Evolutionary conservation across 2,888 invertebrate species (phyloP).

Genomic region (Ethmia dodecea): DNA sequence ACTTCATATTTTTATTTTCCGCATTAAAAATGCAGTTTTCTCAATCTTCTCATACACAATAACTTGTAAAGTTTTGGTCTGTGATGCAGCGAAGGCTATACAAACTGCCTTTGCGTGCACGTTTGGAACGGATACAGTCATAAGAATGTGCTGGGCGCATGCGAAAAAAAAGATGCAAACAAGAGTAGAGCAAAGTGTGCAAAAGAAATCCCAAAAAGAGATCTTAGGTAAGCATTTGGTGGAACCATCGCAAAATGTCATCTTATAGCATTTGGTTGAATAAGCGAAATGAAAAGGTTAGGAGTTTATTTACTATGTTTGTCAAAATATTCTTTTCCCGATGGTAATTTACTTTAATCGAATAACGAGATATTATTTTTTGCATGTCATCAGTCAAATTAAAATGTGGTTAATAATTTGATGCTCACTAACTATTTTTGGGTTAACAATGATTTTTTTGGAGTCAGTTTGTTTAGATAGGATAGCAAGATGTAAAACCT

Average conservation of each 20-base stretch:
- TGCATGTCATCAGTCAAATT: neutral
- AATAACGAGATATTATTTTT: neutral
- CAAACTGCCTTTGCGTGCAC: constrained; percentile 8
- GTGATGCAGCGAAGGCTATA: constrained; percentile 6
- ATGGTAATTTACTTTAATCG: neutral
- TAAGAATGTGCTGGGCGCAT: constrained; percentile 10
- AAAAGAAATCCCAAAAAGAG: neutral
- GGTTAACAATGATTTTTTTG: too few species aligned
- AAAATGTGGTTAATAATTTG: neutral
- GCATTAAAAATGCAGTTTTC: constrained; percentile 1
- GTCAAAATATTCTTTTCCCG: neutral
- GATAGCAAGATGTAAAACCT: neutral
- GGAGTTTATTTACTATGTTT: neutral
- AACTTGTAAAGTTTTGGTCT: constrained; percentile 9
- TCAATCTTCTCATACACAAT: constrained; percentile 3
- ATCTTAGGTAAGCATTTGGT: constrained; percentile 9
- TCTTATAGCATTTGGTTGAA: neutral
- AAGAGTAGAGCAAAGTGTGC: constrained; percentile 3
- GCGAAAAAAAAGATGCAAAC: constrained; percentile 7
- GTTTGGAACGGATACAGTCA: constrained; percentile 5
- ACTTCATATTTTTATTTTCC: constrained; percentile 18
- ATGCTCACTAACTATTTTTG: constrained; percentile 1
- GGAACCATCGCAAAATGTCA: constrained; percentile 7
- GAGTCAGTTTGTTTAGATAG: neutral
- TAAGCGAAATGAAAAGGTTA: neutral